Evolutionary conservation across 2,888 invertebrate genomes (phyloP), one percentile per base, ranked within the genome.

Genomic region (Lampropteryx suffumata): DNA sequence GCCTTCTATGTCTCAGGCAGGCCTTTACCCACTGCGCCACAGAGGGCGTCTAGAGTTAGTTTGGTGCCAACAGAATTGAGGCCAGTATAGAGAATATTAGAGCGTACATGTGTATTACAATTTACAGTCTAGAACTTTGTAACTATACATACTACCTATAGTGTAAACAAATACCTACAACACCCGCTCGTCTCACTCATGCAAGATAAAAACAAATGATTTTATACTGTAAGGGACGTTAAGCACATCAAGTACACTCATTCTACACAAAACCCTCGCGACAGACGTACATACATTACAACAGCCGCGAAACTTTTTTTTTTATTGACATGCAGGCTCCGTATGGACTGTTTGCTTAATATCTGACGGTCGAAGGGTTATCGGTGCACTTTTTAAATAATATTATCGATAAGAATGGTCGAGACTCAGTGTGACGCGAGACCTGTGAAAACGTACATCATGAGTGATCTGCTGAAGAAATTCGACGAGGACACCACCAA

Each of bases 391-490:
- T 73, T 64, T 42, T 39, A 24, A 61, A 63, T 63, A 67, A 62
- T 67, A 70, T 60, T 64, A 62, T 70, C 42, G 64, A 64, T 54
- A 61, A 71, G 65, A 45, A 88, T 90, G 88, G 86, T 82, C 57
- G 81, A 89, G 67, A 79, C 65, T 65, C 81, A 86, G 83, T 90
- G 88, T 56, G 79, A 68, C 56, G 80, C 81, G 52, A 62, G 82
- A 57, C 76, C 78, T 40, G 77, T 82, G 62, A 88, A 83, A 73
- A 79, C 82, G 57, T 85, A 80, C 84, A 87, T 88, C 72, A 89
- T 89, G 89, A 89, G 89, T 82, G 87, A 88, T 65, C 59, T 88
- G 37, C 71, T 87, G 69, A 85, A 84, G 68, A 88, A 80, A 59
- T 81, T 87, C 35, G 80, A 87, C 61, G 70, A 78, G 34, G 83